Evolutionary conservation across 2,113 vertebrate species (phyloP), one percentile per base, ranked within the genome.

Genomic region (Chloebia gouldiae): DNA sequence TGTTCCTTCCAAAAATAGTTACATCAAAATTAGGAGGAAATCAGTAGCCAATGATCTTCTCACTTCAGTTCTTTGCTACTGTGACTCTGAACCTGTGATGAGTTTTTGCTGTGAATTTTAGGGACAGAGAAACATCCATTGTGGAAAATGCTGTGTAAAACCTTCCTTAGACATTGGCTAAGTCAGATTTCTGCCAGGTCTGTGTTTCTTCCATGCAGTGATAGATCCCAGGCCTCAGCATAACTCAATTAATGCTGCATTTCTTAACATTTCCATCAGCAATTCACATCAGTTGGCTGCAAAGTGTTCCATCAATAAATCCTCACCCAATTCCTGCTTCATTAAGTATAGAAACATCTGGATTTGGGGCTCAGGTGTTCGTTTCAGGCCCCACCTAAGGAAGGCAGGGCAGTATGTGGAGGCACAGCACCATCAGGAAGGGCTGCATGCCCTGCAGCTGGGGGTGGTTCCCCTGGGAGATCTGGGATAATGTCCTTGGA

Each of bases 381-480:
- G 3, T 61, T 79, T 44, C 66, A 92, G 44, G 27, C 37, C 33
- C 9, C 4, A 4, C 4, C 13, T 19, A 1, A 4, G 37, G 64
- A 64, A 79, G 15, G 20, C n/a, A 89, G 47, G 44, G 39, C 25
- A 40, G 53, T 4, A 9, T 3, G 24, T 65, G 89, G 21, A 59
- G 25, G 14, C 40, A 66, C 44, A 71, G 56, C 44, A 28, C 19
- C 33, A 0, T 18, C 25, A 47, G 33, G 63, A 23, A 77, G 13
- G 50, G 57, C 37, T 44, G 40, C 1, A 0, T 10, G n/a, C 1
- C 1, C n/a, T 40, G 45, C 31, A 47, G 39, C 39, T 39, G 40
- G 8, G 1, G 11, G 10, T 8, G 30, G 44, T 64, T 44, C 25
- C 40, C 57, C 9, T 4, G 5, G 81, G 54, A 84, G 8, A 1